Evolutionary conservation across 2,797 vertebrate genomes (phyloP).

Genomic region (Peromyscus eremicus): DNA sequence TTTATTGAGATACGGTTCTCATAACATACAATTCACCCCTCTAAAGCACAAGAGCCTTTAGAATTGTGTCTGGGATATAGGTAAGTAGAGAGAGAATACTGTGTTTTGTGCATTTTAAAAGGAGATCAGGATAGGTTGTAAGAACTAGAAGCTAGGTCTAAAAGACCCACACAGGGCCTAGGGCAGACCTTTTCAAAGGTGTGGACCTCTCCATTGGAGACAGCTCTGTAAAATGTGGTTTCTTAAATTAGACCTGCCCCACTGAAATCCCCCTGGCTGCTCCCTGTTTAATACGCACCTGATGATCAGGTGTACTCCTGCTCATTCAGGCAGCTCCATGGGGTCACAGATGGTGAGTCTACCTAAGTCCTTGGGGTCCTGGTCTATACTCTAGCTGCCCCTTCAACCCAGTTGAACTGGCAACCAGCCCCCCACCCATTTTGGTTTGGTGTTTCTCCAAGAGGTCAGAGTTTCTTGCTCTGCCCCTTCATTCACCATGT

Average conservation of each 20-base stretch:
- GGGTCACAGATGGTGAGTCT: neutral
- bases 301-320: neutral
- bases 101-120: neutral
- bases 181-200: neutral
- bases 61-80: neutral
- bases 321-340: neutral
- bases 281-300: slow-evolving; percentile 16
- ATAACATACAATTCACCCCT: neutral
- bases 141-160: neutral
- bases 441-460: neutral
- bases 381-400: neutral
- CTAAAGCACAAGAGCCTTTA: neutral
- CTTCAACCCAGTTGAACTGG: neutral
- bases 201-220: neutral
- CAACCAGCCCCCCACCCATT: neutral
- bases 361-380: neutral
- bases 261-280: neutral
- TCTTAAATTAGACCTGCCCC: neutral
- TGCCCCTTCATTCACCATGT: neutral
- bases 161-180: neutral
- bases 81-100: neutral
- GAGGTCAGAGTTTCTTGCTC: slow-evolving; percentile 2
- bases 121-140: slow-evolving; percentile 21
- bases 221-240: neutral
- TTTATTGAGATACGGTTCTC: neutral